Evolutionary conservation across 2,888 invertebrate species (phyloP), one percentile per base, ranked within the genome.

Genomic region (Cetonia aurata): DNA sequence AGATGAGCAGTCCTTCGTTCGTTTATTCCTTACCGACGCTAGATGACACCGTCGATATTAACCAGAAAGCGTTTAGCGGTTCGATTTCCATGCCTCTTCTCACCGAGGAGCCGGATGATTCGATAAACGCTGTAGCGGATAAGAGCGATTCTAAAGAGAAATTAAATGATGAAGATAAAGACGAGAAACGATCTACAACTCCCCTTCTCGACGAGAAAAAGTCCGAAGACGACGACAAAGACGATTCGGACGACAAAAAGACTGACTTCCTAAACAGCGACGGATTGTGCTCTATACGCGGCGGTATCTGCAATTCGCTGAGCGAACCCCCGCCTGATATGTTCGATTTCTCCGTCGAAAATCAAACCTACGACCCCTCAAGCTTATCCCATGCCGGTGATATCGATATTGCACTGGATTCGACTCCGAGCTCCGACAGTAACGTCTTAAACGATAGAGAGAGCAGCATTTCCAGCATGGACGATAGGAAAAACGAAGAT

Each of bases 81-180:
- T 84, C 87, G 6, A 88, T 87, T 72, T 89, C 89, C 31, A 90
- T 90, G 89, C 89, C 90, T 1, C 79, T 89, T 75, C 82, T 89
- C 31, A 88, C 87, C 3, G 89, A 89, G 70, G 88, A 87, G 44
- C 76, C 79, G 3, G 80, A 80, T 55, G 86, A 78, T 12, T 72
- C 82, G 1, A 46, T 66, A n/a, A 50, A 33, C 8, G 56, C 46
- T 56, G 25, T 31, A 12, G 69, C 41, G 15, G 31, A 53, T 13
- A 53, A 37, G 19, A 17, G 15, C 8, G 68, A 68, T n/a, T 42
- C 56, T 3, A 67, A 55, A 44, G 15, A 10, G 12, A 50, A 56
- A n/a, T 17, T 44, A 41, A 48, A 41, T 10, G 33, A 17, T 6
- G 62, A 46, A 9, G 44, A 57, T 12, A 57, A 44, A 25, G 52